A percentile compares a stretch with the other conserved stretches of the same genome.
phyloP scores from a whole-genome alignment of 1,140 invertebrate genomes.

The Cydia strobilella region DNA sequence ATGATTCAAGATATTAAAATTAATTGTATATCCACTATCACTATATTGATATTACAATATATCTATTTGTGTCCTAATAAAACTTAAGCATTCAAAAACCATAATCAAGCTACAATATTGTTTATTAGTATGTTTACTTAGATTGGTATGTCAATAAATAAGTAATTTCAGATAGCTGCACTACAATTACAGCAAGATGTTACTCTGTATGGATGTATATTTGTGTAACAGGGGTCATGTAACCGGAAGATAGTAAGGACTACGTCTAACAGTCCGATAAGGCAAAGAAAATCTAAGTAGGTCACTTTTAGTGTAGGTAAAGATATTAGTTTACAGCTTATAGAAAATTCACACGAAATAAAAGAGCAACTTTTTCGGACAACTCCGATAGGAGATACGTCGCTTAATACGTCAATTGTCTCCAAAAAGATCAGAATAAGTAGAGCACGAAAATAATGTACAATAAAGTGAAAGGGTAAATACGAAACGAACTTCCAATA shows the following conservation, averaged over 20 bases:
- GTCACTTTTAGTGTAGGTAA: slow-evolving; percentile 18
- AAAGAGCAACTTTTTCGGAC: not conserved
- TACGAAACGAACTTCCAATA: slow-evolving; percentile 44
- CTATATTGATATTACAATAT: too few relatives aligned
- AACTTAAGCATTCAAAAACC: too few relatives aligned
- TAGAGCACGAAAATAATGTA: slow-evolving; percentile 76
- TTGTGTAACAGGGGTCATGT: not conserved
- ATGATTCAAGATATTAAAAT: too few relatives aligned
- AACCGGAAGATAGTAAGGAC: slow-evolving; percentile 1
- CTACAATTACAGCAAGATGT: not conserved
- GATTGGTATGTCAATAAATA: not conserved
- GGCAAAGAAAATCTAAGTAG: slow-evolving; percentile 28
- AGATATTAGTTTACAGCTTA: not conserved
- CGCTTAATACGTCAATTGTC: slow-evolving; percentile 14
- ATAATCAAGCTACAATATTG: too few relatives aligned
- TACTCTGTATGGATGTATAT: not conserved
- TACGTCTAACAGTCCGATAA: slow-evolving; percentile 5
- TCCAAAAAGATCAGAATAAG: slow-evolving; percentile 56
- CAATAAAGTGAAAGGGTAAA: slow-evolving; percentile 75
- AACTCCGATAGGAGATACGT: not conserved
- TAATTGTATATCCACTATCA: too few relatives aligned
- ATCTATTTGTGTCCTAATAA: too few relatives aligned
- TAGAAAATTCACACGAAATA: slow-evolving; percentile 32
- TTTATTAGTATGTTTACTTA: not conserved
- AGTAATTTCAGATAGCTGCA: not conserved